These are phyloP conservation scores for Threskiornis aethiopicus DNA, from an alignment of 2,797 vertebrate species.

Conservation along the genomic window DNA sequence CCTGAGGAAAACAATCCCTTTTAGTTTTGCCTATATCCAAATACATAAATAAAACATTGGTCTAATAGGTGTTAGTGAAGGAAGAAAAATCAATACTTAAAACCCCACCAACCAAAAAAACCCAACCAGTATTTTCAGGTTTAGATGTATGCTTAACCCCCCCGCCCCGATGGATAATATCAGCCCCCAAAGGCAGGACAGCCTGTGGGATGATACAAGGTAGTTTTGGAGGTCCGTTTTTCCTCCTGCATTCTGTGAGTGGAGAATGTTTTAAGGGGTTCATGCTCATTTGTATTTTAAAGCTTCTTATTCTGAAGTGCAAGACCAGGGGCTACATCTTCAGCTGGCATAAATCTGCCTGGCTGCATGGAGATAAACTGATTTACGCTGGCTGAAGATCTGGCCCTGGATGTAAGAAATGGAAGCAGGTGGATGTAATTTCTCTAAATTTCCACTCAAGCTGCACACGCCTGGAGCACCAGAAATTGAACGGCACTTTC, in stretches of 20 bases:
- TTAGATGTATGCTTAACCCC: not conserved
- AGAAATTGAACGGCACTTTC: constrained; percentile 67
- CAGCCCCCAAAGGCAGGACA: not conserved
- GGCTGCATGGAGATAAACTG: constrained; percentile 31
- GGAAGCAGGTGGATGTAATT: constrained; percentile 67
- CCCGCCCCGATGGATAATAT: not conserved
- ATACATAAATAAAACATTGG: not conserved
- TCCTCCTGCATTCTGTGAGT: not conserved
- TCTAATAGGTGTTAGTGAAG: not conserved
- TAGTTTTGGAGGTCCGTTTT: not conserved
- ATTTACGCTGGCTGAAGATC: constrained; percentile 42
- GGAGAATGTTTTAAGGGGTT: constrained; percentile 25
- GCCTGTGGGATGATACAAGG: not conserved
- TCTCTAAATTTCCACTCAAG: constrained; percentile 56
- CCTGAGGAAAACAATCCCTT: not conserved
- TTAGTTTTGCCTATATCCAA: not conserved
- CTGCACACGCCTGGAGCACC: constrained; percentile 62
- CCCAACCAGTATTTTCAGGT: not conserved
- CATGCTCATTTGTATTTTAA: constrained; percentile 70
- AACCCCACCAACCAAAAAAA: not conserved
- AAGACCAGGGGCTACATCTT: constrained; percentile 38
- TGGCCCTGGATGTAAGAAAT: constrained; percentile 28
- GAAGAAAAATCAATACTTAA: not conserved
- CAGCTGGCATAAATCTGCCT: constrained; percentile 38
- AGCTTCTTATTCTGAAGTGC: constrained; percentile 46